Evolutionary conservation across 2,797 vertebrate genomes (phyloP).

Genomic region (Zalophus californianus): DNA sequence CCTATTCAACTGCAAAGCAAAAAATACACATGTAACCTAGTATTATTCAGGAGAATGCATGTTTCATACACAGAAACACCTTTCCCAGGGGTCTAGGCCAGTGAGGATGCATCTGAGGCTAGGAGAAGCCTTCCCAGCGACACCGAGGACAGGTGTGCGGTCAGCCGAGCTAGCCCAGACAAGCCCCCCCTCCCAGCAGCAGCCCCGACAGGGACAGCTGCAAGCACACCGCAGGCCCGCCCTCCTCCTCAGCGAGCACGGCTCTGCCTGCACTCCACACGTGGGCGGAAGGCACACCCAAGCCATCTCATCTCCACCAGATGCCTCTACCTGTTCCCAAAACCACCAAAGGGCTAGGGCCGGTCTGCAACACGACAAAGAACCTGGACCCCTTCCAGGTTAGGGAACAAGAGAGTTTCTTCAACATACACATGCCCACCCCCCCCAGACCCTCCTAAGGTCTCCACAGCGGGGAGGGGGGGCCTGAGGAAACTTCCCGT

Average conservation of each 20-base stretch:
- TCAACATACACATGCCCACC: background rate
- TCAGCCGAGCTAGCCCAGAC: background rate
- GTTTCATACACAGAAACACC: background rate
- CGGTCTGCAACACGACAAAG: background rate
- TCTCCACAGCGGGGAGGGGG: background rate
- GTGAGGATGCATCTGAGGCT: background rate
- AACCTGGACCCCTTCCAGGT: background rate
- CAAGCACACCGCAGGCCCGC: background rate
- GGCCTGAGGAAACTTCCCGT: background rate
- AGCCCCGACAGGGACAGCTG: background rate
- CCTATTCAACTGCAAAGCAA: background rate
- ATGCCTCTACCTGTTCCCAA: background rate
- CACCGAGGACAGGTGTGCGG: background rate
- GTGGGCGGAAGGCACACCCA: rapidly evolving
- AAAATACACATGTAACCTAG: background rate
- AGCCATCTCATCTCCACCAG: background rate
- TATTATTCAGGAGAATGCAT: background rate
- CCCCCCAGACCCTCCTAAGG: background rate
- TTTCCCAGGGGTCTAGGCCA: background rate
- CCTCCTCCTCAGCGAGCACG: background rate
- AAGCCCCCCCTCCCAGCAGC: background rate
- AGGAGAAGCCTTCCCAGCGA: background rate
- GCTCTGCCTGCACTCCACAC: background rate
- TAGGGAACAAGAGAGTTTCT: background rate
- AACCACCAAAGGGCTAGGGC: background rate